These are phyloP conservation scores for Ophioderma brevispina DNA, from an alignment of 35 echinoderm and acorn worm genomes.

Conservation along the genomic window DNA sequence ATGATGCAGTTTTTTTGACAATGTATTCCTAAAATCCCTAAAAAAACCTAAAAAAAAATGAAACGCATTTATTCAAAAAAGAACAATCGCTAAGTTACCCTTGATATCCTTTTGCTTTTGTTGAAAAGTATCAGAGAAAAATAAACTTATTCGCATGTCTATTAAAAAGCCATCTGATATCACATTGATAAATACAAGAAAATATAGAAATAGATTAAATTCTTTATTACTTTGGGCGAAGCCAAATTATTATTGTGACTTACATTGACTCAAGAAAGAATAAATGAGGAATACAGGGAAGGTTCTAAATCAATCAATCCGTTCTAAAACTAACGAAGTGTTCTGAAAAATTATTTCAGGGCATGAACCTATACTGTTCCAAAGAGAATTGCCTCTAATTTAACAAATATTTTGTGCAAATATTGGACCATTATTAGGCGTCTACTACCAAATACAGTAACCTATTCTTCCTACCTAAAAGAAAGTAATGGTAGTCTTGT, in stretches of 20 bases:
- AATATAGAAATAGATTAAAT: neutral
- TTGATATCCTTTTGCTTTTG: neutral
- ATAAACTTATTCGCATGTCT: neutral
- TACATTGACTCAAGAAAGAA: neutral
- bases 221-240: neutral
- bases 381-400: too few relatives aligned
- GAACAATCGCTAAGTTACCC: neutral
- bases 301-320: conserved; percentile 5
- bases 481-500: too few relatives aligned
- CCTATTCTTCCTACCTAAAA: too few relatives aligned
- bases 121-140: conserved; percentile 1
- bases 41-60: too few relatives aligned
- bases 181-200: neutral
- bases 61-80: neutral
- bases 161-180: neutral
- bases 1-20: neutral
- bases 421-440: too few relatives aligned
- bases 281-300: neutral
- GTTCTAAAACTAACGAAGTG: neutral
- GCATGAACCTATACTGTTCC: too few relatives aligned
- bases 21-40: neutral
- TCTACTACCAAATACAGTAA: too few relatives aligned
- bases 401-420: too few relatives aligned
- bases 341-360: neutral
- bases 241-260: neutral